Base-by-base conservation (phyloP, 1,140 invertebrate species). In the Lanistes nyassanus region DNA sequence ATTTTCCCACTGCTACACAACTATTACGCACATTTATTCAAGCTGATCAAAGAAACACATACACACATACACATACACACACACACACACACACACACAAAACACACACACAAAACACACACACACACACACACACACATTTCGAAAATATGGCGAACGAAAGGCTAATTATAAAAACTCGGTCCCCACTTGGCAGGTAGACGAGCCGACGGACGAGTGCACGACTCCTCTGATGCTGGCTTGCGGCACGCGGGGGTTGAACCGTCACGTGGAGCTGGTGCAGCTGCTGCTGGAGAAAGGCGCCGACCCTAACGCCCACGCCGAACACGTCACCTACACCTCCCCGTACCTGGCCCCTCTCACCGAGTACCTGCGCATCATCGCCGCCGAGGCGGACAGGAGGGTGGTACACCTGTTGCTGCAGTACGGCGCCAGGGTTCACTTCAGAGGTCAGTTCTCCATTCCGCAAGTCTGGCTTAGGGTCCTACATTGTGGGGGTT, bases 201-300 rank as follows among this genome's bases (percentile, higher is more conserved):
- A 86, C 53, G 86, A 87, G 55, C 34, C 65, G 34, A 96, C 96
- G 80, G 86, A 87, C 39, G 92, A 93, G 11, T 93, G 93, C 19
- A 95, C 95, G 11, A 94, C 94, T 0, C 93, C 95, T 0, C 90
- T 97, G 11, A 95, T 97, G 88, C 94, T 97, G 9, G 95, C 94
- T 0, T 95, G 94, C 85, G 94, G 94, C 0, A 95, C 96, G 82
- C 94, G 93, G 75, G 76, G 73, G 9, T 94, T 96, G 67, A 91
- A 92, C 2, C 94, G 95, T 80, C 91, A 90, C 31, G 78, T 87
- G 56, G 88, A 89, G 39, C 90, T 93, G 5, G 88, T 92, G 94
- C 94, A 34, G 94, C 94, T 93, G 93, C 76, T 89, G 11, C 80
- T 89, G 26, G 42, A 86, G 79, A 39, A 81, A 76, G 77, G 88